Evolutionary conservation across 2,113 vertebrate species (phyloP), one percentile per base, ranked within the genome.

Genomic region (Lagopus leucura): DNA sequence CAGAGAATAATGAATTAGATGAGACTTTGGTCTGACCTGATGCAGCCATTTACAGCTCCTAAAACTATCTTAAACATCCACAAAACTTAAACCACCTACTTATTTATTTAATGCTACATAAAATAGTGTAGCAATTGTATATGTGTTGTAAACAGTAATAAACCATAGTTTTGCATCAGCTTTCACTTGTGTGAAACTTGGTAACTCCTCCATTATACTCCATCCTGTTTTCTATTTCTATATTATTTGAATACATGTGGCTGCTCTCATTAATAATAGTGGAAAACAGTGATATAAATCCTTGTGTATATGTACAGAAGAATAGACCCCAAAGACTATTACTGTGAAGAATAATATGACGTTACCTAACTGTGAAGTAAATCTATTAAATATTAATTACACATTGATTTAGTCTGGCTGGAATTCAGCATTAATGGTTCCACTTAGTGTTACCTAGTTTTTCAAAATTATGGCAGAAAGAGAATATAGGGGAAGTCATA

Each of bases 321-420:
- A 93, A 47, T 36, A 96, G 84, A 40, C 17, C 24, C 63, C 45
- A 25, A 42, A 91, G 60, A 64, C 82, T 88, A 45, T 69, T 85
- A 25, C 75, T 88, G 58, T 65, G 81, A 94, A 77, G 61, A 86
- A 77, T 43, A 85, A 80, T 50, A 69, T 34, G 91, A 7, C 36
- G 71, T 66, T 88, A 89, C 66, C 45, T 76, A 95, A 91, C 66
- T 87, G 67, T 96, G 91, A 95, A 96, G 83, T 79, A 93, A 96
- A 89, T 86, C 82, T 93, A 96, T 97, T 78, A 97, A 97, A 96
- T 96, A 97, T 97, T 97, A 95, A 97, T 94, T 95, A 91, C 5
- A 1, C 63, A 97, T 97, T 97, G 97, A 97, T 97, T 97, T 96
- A 75, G 78, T 96, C 96, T 93, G 80, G 82, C 82, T 93, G 70